Evolutionary conservation across 1,140 invertebrate species (phyloP), one percentile per base, ranked within the genome.

Genomic region (Pseudomyrmex concolor): DNA sequence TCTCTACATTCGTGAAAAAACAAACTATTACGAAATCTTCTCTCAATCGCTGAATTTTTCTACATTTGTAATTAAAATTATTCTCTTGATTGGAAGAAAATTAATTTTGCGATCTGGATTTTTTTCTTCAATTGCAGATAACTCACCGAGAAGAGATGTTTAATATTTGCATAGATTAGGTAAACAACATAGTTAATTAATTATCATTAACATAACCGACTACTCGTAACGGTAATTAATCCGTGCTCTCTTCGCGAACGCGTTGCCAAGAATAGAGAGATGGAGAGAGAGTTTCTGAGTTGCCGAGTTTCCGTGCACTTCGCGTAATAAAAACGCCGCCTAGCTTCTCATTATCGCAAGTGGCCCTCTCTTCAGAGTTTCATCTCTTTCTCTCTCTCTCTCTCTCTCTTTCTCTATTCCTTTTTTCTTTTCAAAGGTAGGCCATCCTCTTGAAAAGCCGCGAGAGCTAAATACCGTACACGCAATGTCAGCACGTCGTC

Each of bases 341-440:
- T 51, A 78, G 34, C 43, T 59, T 70, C 54, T 78, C 64, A 78
- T 70, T 78, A 78, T 78, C 66, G 64, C 64, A 70, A 78, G 76
- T 78, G 64, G 76, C 48, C 74, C 51, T 68, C 22, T 54, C 19
- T 50, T 19, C 34, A 34, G 57, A 17, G 68, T 51, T 71, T n/a
- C 51, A 48, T 25, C 19, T 12, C 19, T 50, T 22, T 0, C 7
- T 2, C 25, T 15, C 15, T 1, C 1, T 7, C 25, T 25, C 25
- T 25, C 25, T 25, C 25, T 0, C 15, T 2, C 25, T 15, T 8
- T 1, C 1, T 7, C 2, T 34, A 1, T 15, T 15, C 7, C 34
- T 10, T n/a, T n/a, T n/a, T 45, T 45, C 62, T 43, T 66, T 76
- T 66, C 60, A 51, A 43, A 63, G 19, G 17, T 34, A 17, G 68